Percentiles rank a stretch among this genome's conserved stretches.
These are phyloP conservation scores for Salmo trutta DNA, from an alignment of 2,797 vertebrate species.

Conservation along the genomic window DNA sequence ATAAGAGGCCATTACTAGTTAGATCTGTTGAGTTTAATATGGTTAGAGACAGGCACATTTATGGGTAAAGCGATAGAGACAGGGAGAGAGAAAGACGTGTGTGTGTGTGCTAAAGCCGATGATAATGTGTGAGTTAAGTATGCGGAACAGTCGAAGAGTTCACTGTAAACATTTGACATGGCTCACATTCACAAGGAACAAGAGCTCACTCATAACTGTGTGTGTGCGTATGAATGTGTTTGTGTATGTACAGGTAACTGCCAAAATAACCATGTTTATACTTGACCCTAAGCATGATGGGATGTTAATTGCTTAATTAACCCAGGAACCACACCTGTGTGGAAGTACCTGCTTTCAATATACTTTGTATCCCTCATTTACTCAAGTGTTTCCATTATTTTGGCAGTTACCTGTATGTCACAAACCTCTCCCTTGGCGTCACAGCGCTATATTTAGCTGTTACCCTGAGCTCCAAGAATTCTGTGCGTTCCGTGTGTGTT, in stretches of 20 bases:
- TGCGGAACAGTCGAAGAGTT: constrained; percentile 35
- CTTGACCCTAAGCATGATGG: no score
- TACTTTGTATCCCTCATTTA: no score
- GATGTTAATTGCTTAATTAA: no score
- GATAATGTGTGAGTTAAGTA: constrained; percentile 22
- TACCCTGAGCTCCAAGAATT: constrained; percentile 48
- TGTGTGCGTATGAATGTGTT: neutral
- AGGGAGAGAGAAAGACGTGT: neutral
- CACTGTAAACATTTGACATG: constrained; percentile 43
- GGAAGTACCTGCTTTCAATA: no score
- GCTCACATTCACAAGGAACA: constrained; percentile 33
- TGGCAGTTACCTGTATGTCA: constrained; percentile 35
- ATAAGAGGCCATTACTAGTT: neutral
- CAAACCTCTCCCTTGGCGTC: constrained; percentile 44
- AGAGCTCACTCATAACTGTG: constrained; percentile 21
- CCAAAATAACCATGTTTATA: no score
- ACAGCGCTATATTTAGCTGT: constrained; percentile 59
- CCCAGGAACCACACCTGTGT: no score
- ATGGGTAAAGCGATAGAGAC: neutral
- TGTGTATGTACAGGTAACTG: neutral
- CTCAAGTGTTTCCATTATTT: no score
- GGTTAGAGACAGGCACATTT: neutral
- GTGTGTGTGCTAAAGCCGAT: constrained; percentile 6
- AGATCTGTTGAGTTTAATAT: constrained; percentile 1
- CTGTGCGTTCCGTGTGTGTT: neutral